Base-by-base conservation (phyloP, 1,140 invertebrate species). In the Aplysia californica region DNA sequence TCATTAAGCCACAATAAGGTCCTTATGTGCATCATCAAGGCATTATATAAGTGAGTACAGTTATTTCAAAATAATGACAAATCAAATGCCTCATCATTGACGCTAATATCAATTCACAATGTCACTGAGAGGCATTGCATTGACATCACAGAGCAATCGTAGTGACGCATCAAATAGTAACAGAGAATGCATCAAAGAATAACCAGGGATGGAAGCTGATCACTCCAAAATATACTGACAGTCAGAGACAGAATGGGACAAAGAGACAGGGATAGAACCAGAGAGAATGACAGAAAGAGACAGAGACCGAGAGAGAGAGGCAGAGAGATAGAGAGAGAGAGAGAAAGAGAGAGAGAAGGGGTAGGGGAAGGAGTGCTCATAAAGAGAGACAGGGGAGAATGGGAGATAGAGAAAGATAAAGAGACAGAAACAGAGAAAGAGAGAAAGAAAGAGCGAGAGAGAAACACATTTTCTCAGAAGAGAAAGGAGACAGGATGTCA, bases 361-460 rank as follows among this genome's bases (percentile, higher is more conserved):
- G 33, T n/a, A 10, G 35, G 64, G 35, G 33, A 6, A 33, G 23
- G 33, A 33, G n/a, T 26, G 33, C 21, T 20, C 26, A 36, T 26
- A 10, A n/a, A 33, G 64, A 66, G 10, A 33, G 31, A 69, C 36
- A 69, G 67, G 44, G 67, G 26, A 39, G 50, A 31, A 50, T 31
- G 41, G 39, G n/a, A 44, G 65, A 72, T 38, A 15, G 65, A 50
- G 66, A 72, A 41, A 72, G 31, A 72, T 31, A 76, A n/a, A 73
- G 66, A 55, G 29, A 73, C 38, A 76, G 75, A 73, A 39, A 76
- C n/a, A 72, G 67, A 76, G 44, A 73, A 41, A 71, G 75, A 72
- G 38, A 50, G 4, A 76, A 21, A 50, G 2, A 73, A 41, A 76
- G 33, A 69, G 67, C 39, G 33, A 44, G 67, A 69, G 38, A 69